These are phyloP conservation scores for Penaeus monodon DNA, from an alignment of 2,888 invertebrate genomes.

Conservation along the genomic window DNA sequence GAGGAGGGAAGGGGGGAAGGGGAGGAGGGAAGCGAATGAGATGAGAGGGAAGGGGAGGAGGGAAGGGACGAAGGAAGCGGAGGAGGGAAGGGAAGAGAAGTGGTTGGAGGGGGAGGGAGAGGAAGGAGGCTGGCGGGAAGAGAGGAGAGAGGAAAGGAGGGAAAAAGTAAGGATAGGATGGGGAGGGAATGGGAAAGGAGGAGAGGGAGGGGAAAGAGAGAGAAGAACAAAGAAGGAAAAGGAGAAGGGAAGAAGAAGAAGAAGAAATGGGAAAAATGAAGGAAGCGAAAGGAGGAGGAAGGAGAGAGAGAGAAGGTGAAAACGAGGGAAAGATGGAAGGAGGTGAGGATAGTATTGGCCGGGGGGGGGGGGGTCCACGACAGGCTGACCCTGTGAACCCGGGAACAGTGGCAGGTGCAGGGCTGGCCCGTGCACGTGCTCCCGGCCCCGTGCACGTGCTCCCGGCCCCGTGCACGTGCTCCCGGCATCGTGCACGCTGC, in stretches of 20 bases:
- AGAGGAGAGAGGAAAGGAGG: not conserved
- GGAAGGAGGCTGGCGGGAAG: not conserved
- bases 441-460: too few relatives aligned
- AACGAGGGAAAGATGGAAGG: not conserved
- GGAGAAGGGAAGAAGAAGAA: too few relatives aligned
- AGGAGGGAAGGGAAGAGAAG: too few relatives aligned
- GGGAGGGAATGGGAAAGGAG: not conserved
- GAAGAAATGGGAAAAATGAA: not conserved
- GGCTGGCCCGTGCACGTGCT: too few relatives aligned
- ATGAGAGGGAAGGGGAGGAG: not conserved
- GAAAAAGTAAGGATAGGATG: not conserved
- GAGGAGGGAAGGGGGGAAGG: not conserved
- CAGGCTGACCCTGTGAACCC: not conserved
- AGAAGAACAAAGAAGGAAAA: too few relatives aligned
- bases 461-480: too few relatives aligned
- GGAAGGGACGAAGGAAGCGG: not conserved
- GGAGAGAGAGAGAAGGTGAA: not conserved
- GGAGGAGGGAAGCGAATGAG: not conserved
- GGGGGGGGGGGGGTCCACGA: conserved; percentile 6
- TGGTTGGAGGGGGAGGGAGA: not conserved
- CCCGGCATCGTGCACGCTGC: too few relatives aligned
- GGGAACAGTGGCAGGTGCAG: not conserved
- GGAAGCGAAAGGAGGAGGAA: not conserved
- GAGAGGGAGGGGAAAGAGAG: not conserved
- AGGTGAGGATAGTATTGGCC: not conserved